These are phyloP conservation scores for Mimumesa dahlbomi DNA, from an alignment of 2,888 invertebrate species.

Conservation along the genomic window DNA sequence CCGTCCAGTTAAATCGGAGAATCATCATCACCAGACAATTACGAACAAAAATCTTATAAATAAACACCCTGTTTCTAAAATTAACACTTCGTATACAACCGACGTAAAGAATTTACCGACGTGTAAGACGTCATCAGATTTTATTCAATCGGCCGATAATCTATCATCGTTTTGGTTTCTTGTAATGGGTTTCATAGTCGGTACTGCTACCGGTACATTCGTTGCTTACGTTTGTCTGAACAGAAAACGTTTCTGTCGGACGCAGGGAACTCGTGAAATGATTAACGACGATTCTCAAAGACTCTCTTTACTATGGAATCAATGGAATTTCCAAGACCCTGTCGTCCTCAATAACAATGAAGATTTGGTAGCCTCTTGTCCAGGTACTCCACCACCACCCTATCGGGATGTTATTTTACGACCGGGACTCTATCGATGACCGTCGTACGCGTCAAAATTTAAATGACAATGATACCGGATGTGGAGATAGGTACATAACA, in stretches of 20 bases:
- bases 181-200: slow-evolving; percentile 70
- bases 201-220: slow-evolving; percentile 66
- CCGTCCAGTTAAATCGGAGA: slow-evolving; percentile 15
- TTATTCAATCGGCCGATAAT: slow-evolving; percentile 28
- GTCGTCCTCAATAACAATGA: slow-evolving; percentile 30
- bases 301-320: slow-evolving; percentile 65
- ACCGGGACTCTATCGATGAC: slow-evolving; percentile 56
- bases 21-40: slow-evolving; percentile 28
- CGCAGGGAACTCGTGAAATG: not conserved
- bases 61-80: not conserved
- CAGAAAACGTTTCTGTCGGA: slow-evolving; percentile 42
- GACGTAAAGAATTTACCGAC: not conserved
- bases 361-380: slow-evolving; percentile 61
- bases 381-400: slow-evolving; percentile 76
- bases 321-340: slow-evolving; percentile 53
- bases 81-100: not conserved
- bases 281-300: slow-evolving; percentile 55
- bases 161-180: slow-evolving; percentile 69
- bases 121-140: not conserved
- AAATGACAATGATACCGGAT: slow-evolving; percentile 30
- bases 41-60: slow-evolving; percentile 4
- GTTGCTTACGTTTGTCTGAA: slow-evolving; percentile 70
- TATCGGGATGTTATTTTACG: slow-evolving; percentile 75
- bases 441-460: slow-evolving; percentile 22
- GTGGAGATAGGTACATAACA: slow-evolving; percentile 12